phyloP scores from a whole-genome alignment of 92 coral and sea anemone genomes.

The Epizoanthus scotinus region DNA sequence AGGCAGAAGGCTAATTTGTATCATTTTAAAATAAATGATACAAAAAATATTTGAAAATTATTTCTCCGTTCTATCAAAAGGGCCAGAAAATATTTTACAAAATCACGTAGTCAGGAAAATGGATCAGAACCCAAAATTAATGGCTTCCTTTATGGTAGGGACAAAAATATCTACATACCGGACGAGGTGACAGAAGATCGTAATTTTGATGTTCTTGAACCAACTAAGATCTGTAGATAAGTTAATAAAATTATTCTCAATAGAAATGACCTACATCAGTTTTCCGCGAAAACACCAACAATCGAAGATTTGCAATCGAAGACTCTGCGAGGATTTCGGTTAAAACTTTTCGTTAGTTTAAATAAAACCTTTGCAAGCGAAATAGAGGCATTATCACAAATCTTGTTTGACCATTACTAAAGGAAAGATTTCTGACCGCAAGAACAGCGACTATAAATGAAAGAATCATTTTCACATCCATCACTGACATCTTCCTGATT shows the following conservation, averaged over 20 bases:
- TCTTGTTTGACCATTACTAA: background rate
- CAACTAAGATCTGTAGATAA: background rate
- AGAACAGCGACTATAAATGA: background rate
- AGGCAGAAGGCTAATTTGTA: background rate
- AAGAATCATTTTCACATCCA: conserved; percentile 18
- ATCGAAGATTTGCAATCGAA: no score
- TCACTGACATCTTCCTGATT: conserved; percentile 26
- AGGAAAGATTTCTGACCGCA: conserved; percentile 14
- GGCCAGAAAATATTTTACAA: background rate
- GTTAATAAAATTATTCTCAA: background rate
- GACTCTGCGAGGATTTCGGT: no score
- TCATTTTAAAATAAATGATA: background rate
- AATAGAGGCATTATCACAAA: background rate
- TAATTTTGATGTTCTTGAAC: background rate
- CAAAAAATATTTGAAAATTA: no score
- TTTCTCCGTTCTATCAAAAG: background rate
- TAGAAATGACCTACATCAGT: no score
- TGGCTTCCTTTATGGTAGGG: background rate
- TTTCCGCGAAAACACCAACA: no score
- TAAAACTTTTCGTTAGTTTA: no score
- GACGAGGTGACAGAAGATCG: conserved; percentile 4
- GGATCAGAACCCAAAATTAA: conserved; percentile 14
- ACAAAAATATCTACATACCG: conserved; percentile 4
- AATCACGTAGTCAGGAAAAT: background rate
- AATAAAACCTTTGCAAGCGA: background rate